Evolutionary conservation across 2,888 invertebrate species (phyloP).

Genomic region (Plemyria rubiginata): DNA sequence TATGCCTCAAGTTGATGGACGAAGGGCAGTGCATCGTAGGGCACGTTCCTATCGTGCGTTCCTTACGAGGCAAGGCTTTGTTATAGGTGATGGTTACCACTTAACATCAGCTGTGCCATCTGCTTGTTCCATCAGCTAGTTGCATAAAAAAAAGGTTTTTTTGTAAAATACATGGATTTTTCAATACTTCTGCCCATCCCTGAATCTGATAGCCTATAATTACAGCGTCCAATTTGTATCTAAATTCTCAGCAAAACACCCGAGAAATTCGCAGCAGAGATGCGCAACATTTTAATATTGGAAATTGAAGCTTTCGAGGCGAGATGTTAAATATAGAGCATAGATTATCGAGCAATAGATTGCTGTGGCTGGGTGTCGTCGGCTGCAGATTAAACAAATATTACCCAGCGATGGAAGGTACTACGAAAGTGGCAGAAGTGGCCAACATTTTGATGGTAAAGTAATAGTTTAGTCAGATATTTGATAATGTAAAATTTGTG

Average conservation of each 20-base stretch:
- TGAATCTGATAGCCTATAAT: neutral
- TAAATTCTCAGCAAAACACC: constrained; percentile 24
- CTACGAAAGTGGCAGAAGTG: constrained; percentile 16
- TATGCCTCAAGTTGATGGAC: no score
- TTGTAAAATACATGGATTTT: no score
- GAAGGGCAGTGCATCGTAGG: no score
- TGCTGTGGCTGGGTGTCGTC: constrained; percentile 64
- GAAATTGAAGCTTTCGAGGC: constrained; percentile 36
- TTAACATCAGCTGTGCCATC: no score
- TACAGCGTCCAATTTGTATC: constrained; percentile 21
- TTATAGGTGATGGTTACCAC: no score
- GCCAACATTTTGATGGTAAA: constrained; percentile 3
- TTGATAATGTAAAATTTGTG: no score
- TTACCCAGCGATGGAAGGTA: constrained; percentile 58
- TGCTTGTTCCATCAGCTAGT: no score
- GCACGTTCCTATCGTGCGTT: no score
- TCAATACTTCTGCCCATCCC: neutral
- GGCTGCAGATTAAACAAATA: constrained; percentile 82
- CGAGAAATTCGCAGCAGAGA: constrained; percentile 26
- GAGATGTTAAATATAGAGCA: constrained; percentile 70
- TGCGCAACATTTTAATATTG: constrained; percentile 39
- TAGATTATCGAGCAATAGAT: constrained; percentile 76
- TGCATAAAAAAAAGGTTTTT: no score
- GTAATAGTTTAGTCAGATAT: neutral
- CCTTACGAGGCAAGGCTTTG: no score